Conservation (phyloP, 2,797 vertebrate species). For the Hyperoplus lanceolatus region DNA sequence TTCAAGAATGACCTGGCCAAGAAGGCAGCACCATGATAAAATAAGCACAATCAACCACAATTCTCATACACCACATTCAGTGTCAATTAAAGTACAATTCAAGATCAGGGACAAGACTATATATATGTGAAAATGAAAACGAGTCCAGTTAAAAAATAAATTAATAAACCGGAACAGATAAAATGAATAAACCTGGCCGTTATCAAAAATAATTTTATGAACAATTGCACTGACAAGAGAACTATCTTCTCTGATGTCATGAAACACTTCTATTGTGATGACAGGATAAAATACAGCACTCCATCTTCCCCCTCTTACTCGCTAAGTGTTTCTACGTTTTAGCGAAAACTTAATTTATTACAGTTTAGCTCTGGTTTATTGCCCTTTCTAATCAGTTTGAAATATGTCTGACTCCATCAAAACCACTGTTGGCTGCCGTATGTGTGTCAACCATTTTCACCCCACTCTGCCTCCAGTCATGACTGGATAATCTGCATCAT, state of each 20-base stretch:
- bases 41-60: too few relatives aligned
- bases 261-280: conserved; percentile 33
- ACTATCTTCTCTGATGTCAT: background rate
- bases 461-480: conserved; percentile 17
- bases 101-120: too few relatives aligned
- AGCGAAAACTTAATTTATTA: conserved; percentile 32
- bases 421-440: background rate
- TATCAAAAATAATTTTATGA: too few relatives aligned
- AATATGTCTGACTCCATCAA: conserved; percentile 33
- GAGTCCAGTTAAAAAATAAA: too few relatives aligned
- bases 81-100: too few relatives aligned
- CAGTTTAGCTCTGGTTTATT: conserved; percentile 37
- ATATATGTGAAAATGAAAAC: too few relatives aligned
- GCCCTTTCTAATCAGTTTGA: conserved; percentile 42
- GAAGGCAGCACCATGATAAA: too few relatives aligned
- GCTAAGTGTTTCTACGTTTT: conserved; percentile 6
- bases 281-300: conserved; percentile 33
- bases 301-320: conserved; percentile 12
- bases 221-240: too few relatives aligned
- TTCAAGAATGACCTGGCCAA: too few relatives aligned
- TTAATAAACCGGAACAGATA: too few relatives aligned
- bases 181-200: too few relatives aligned
- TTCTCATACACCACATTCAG: too few relatives aligned
- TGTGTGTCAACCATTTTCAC: conserved; percentile 30
- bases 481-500: conserved; percentile 48